Evolutionary conservation across 1,140 invertebrate genomes (phyloP), one percentile per base, ranked within the genome.

Genomic region (Glossosoma conforme): DNA sequence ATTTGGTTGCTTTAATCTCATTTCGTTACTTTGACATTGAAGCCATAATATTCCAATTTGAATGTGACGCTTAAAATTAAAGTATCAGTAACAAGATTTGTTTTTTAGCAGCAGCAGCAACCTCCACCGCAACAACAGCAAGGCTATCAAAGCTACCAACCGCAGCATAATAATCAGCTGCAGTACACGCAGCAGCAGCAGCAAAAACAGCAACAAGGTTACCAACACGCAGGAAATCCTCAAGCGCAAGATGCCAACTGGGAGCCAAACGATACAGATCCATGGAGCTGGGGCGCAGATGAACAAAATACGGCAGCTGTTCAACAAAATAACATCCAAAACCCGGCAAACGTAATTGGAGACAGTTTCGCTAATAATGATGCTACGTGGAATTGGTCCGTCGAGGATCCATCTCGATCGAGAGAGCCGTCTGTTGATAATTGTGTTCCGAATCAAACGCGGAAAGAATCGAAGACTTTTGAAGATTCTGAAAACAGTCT

Each of bases 281-380:
- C 71, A 36, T 74, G 71, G 71, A 67, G 69, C 40, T 75, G 72
- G 72, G 69, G 69, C 1, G 71, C 69, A 69, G 69, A 75, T 22
- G 72, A 75, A 19, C 58, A 65, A 30, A 58, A 66, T 13, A 69
- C 71, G 44, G 66, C 70, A 58, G 41, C 66, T 65, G 32, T 59
- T 30, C 45, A 25, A 14, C 61, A 59, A 21, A 56, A 54, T 42
- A 36, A 19, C 11, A 60, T 63, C 25, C 44, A 44, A 46, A 24
- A 43, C 18, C 41, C 53, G 17, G 69, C 72, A 25, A 75, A 74
- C 62, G 60, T 72, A 15, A 66, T 75, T 55, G 67, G 68, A 48
- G 71, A 74, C 47, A 75, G 72, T 52, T 75, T 75, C 62, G 63
- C 56, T 6, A 58, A 57, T 35, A 36, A 62, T 2, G 66, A 61